phyloP scores from a whole-genome alignment of 2,797 vertebrate species.

The Anguilla marmorata region DNA sequence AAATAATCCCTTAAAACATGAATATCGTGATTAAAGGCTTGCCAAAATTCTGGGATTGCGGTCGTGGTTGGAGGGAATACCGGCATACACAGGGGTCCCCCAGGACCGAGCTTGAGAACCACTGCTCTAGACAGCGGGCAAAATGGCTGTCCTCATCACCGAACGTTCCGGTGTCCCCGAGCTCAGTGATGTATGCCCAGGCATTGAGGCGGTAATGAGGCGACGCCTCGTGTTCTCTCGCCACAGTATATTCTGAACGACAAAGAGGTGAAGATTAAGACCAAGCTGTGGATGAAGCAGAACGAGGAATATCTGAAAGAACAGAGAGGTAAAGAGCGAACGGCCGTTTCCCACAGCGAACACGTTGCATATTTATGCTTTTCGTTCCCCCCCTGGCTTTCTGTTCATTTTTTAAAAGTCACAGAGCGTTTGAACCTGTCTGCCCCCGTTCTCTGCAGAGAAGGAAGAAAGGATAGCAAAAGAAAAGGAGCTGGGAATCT shows the following conservation, averaged over 20 bases:
- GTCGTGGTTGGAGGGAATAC: no score
- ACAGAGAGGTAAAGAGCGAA: slow-evolving; percentile 79
- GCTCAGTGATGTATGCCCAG: background rate
- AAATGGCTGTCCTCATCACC: background rate
- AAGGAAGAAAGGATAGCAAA: slow-evolving; percentile 92
- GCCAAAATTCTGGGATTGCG: no score
- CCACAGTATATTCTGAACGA: slow-evolving; percentile 91
- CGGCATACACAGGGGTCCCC: no score
- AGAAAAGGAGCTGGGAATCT: slow-evolving; percentile 92
- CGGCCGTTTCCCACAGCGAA: background rate
- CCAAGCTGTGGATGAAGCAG: slow-evolving; percentile 92
- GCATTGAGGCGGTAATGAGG: background rate
- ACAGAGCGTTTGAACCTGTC: background rate
- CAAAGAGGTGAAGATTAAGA: slow-evolving; percentile 87
- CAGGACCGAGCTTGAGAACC: no score
- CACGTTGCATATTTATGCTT: background rate
- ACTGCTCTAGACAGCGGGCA: background rate
- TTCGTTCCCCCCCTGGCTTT: background rate
- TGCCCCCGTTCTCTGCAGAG: slow-evolving; percentile 64
- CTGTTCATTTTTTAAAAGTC: slow-evolving; percentile 46
- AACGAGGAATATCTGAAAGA: slow-evolving; percentile 93
- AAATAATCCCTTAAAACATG: no score
- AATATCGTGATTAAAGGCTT: no score
- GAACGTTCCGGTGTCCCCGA: background rate
- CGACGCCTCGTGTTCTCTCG: background rate